Conservation (phyloP, 1,140 invertebrate species). For the Drosophila kohkoa region DNA sequence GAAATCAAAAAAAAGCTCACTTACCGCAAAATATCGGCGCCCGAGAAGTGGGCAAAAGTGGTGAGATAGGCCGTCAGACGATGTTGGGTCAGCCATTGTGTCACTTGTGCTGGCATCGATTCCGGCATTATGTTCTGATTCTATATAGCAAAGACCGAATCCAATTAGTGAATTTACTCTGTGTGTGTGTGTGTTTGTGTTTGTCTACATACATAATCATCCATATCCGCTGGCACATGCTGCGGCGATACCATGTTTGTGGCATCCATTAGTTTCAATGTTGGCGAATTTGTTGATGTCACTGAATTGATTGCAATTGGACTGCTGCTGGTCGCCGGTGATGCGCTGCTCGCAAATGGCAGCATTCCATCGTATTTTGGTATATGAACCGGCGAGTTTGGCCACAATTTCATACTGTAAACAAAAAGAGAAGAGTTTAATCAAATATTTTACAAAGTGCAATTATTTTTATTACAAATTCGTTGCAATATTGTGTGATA, state of each 20-base stretch:
- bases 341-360: conserved; percentile 72
- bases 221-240: conserved; percentile 73
- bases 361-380: conserved; percentile 84
- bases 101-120: conserved; percentile 89
- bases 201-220: conserved; percentile 69
- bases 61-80: conserved; percentile 91
- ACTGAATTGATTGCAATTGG: conserved; percentile 84
- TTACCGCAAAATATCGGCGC: conserved; percentile 91
- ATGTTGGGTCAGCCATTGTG: conserved; percentile 92
- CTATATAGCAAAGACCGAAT: conserved; percentile 40
- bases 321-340: conserved; percentile 71
- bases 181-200: too few relatives aligned
- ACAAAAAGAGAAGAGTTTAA: background rate
- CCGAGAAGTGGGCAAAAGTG: conserved; percentile 94
- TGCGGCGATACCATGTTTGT: conserved; percentile 82
- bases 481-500: conserved; percentile 23
- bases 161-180: background rate
- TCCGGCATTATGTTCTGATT: conserved; percentile 85
- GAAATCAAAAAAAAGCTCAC: conserved; percentile 4
- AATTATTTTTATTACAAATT: conserved; percentile 67
- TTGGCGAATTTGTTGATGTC: conserved; percentile 84
- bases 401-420: conserved; percentile 83
- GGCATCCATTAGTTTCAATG: conserved; percentile 82
- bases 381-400: conserved; percentile 84
- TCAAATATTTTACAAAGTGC: background rate